phyloP scores from a whole-genome alignment of 2,113 vertebrate genomes.

The Ammospiza caudacuta region DNA sequence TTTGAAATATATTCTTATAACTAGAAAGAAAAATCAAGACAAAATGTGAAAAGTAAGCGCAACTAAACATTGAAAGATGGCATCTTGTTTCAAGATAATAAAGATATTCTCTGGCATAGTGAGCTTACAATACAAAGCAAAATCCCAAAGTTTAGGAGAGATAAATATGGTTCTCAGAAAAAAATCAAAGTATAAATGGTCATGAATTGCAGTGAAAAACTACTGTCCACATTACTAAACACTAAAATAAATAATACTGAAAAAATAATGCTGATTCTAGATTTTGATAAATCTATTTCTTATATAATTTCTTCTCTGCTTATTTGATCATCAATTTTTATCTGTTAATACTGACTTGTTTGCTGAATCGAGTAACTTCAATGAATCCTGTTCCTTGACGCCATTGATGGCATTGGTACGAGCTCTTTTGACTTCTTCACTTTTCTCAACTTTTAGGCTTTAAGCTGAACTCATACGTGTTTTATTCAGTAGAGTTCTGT shows the following conservation, averaged over 20 bases:
- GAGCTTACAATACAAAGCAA: not conserved
- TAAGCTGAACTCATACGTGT: not conserved
- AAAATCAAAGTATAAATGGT: not conserved
- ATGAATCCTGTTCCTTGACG: not conserved
- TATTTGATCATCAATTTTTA: not conserved
- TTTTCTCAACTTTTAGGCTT: not conserved
- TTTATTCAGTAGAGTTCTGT: not conserved
- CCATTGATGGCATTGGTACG: accelerated
- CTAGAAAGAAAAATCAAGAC: not conserved
- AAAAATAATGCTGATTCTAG: not conserved
- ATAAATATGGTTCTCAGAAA: not conserved
- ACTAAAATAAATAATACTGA: not conserved
- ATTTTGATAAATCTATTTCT: not conserved
- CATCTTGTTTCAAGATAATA: not conserved
- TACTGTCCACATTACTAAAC: not conserved
- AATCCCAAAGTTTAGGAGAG: not conserved
- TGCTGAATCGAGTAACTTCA: not conserved
- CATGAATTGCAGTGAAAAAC: not conserved
- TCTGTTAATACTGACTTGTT: not conserved
- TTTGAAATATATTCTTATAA: not conserved
- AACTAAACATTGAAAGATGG: not conserved
- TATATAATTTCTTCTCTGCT: not conserved
- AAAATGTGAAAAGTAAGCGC: not conserved
- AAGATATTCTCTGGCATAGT: not conserved
- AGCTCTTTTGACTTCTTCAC: not conserved